These are phyloP conservation scores for Bothrops jararaca DNA, from an alignment of 2,113 vertebrate species.

Conservation along the genomic window DNA sequence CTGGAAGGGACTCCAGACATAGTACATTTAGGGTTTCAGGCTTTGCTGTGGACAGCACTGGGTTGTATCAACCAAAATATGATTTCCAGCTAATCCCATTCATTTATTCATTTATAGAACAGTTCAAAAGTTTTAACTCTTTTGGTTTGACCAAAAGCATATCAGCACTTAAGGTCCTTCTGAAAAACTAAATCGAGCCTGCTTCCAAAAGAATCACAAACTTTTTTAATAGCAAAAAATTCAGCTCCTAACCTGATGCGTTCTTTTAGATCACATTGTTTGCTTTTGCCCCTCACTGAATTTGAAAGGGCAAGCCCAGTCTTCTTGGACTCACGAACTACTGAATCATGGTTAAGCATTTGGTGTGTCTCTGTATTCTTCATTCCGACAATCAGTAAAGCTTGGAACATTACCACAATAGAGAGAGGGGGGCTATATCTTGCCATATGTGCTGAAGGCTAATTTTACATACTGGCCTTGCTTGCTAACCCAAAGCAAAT, in stretches of 20 bases:
- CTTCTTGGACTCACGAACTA: background rate
- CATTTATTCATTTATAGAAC: background rate
- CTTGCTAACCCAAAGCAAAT: background rate
- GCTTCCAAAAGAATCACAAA: background rate
- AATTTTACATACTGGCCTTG: background rate
- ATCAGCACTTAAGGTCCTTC: background rate
- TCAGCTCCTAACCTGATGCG: background rate
- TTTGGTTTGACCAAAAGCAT: background rate
- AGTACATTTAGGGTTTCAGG: background rate
- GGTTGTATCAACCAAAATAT: background rate
- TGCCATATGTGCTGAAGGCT: background rate
- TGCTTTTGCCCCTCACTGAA: background rate
- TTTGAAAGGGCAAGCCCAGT: background rate
- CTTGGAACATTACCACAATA: background rate
- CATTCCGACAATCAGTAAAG: background rate
- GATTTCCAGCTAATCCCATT: background rate
- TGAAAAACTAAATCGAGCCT: background rate
- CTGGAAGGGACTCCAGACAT: background rate
- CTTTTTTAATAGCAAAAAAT: background rate
- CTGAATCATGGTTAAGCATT: background rate
- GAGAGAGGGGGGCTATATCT: background rate
- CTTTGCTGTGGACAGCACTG: background rate
- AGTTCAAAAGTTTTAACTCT: background rate
- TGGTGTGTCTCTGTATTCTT: background rate
- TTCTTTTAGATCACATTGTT: background rate